A percentile compares a stretch with the other conserved stretches of the same genome.
phyloP scores from a whole-genome alignment of 1,140 invertebrate species.

The Orchesella cincta region DNA sequence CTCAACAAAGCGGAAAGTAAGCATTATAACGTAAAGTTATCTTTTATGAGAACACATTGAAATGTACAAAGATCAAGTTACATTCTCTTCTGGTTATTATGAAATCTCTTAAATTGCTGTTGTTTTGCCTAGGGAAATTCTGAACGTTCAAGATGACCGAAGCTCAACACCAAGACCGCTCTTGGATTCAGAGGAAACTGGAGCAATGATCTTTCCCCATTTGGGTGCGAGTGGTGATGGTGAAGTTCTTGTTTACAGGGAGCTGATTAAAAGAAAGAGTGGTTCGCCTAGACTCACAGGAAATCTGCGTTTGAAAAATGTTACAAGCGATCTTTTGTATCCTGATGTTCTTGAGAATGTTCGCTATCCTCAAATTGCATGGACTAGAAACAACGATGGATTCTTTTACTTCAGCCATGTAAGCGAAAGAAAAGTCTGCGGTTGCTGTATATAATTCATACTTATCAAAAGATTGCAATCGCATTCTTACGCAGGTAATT shows the following conservation, averaged over 20 bases:
- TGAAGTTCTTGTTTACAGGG: constrained; percentile 16
- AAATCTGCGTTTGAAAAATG: constrained; percentile 3
- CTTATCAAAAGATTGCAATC: not conserved
- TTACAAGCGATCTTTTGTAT: not conserved
- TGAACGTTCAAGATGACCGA: constrained; percentile 31
- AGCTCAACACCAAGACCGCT: constrained; percentile 7
- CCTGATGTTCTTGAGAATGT: constrained; percentile 13
- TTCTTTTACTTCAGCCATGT: constrained; percentile 28
- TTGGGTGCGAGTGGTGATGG: constrained; percentile 15
- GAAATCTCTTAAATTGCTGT: too few relatives aligned
- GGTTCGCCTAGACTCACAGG: not conserved
- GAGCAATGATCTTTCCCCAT: constrained; percentile 12
- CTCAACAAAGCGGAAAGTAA: not conserved
- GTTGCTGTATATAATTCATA: too few relatives aligned
- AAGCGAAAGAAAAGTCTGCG: not conserved
- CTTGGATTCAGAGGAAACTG: constrained; percentile 19
- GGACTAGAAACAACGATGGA: not conserved
- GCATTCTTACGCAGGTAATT: not conserved
- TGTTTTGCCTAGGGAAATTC: not conserved
- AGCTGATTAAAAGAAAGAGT: constrained; percentile 10
- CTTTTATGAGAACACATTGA: not conserved
- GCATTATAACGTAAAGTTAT: not conserved
- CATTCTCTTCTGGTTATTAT: too few relatives aligned
- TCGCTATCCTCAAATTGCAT: constrained; percentile 21
- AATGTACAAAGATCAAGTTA: too few relatives aligned